Evolutionary conservation across 2,797 vertebrate species (phyloP), one percentile per base, ranked within the genome.

Genomic region (Sebastolobus altivelis): DNA sequence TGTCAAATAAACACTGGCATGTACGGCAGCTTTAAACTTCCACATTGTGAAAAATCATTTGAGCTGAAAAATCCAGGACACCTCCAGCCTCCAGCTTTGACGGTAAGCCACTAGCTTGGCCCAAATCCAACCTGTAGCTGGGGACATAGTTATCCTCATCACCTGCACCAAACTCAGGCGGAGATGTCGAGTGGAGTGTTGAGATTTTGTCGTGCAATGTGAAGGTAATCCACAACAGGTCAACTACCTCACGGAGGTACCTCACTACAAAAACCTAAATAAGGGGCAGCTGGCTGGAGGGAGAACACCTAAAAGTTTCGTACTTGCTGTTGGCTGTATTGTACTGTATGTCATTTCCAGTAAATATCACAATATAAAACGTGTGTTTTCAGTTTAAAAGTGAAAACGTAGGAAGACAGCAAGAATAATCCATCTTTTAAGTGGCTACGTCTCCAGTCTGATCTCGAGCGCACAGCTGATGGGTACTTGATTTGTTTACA

Each of bases 31-130:
- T 84, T 82, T 49, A 43, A 72, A 71, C 22, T 37, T 80, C 25
- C 35, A 65, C 58, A 68, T 35, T 81, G 71, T 75, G 27, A 75
- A 66, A 81, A 76, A 68, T 54, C 16, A 68, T n/a, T 16, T 12
- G 33, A 75, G 75, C 58, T 58, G 38, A 84, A 82, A 74, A 78
- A 79, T 72, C 49, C 29, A 56, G 56, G 69, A 80, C 63, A 46
- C 27, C 43, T 63, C 22, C 61, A 72, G 65, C 54, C 43, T 63
- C 22, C 61, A 72, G 65, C 54, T 73, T 77, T 75, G 25, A 67
- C 8, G 8, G 10, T 66, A 55, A 84, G 63, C 54, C 40, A 22
- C 37, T 0, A 65, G 55, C 63, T n/a, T 35, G 46, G 60, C 46
- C 29, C 12, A 60, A 67, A 75, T 75, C 58, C 35, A 75, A 37